phyloP scores from a whole-genome alignment of 2,113 vertebrate species.

The Centropus bengalensis region DNA sequence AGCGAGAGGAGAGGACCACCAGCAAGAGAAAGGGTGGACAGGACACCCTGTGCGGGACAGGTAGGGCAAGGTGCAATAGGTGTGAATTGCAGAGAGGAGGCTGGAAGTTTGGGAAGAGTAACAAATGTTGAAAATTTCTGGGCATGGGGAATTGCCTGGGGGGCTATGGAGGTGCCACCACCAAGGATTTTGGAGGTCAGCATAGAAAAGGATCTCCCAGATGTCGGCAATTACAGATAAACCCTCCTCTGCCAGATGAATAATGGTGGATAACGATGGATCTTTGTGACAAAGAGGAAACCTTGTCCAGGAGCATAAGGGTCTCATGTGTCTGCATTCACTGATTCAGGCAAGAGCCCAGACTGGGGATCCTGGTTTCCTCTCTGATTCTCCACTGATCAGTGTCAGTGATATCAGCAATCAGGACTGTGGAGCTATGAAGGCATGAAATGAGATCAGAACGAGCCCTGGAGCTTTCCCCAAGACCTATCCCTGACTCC shows the following conservation, averaged over 20 bases:
- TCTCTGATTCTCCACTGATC: background rate
- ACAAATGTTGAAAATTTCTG: background rate
- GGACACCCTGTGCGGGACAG: background rate
- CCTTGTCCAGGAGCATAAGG: background rate
- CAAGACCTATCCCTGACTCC: background rate
- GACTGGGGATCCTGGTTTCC: background rate
- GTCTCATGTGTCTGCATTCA: background rate
- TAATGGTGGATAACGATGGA: background rate
- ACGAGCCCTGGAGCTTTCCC: background rate
- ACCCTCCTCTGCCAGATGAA: background rate
- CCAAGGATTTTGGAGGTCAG: background rate
- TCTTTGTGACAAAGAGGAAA: background rate
- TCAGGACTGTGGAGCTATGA: background rate
- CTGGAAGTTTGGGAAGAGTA: background rate
- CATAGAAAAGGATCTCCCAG: background rate
- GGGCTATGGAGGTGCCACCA: background rate
- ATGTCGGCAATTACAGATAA: background rate
- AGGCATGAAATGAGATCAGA: background rate
- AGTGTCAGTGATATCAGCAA: background rate
- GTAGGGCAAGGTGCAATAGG: rapidly evolving
- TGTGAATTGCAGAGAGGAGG: background rate
- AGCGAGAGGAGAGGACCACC: no score
- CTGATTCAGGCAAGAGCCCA: background rate
- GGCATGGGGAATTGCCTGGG: background rate
- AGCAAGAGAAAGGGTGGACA: background rate